Base-by-base conservation (phyloP, 2,113 vertebrate genomes). In the Ciconia maguari region DNA sequence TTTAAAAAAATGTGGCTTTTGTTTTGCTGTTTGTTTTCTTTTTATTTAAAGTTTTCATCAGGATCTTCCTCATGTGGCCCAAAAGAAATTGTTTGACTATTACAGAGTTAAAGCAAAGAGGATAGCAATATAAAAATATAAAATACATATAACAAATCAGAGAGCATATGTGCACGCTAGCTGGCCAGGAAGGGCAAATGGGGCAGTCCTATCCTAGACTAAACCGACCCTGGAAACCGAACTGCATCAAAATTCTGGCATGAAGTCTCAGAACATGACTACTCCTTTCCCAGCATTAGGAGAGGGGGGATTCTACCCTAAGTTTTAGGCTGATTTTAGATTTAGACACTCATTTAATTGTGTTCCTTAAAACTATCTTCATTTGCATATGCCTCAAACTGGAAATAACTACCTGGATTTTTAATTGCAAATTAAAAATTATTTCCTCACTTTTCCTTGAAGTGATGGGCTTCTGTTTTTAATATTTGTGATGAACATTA, bases 161-260 rank as follows among this genome's bases (percentile, higher is more conserved):
- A 76, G 34, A 77, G 13, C 25, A 87, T 0, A 1, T 42, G 36
- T 2, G 8, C 29, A 44, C 6, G 1, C 3, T n/a, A 17, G 8
- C 19, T 62, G 26, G 24, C 10, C n/a, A 65, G 44, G n/a, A 75
- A 54, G 9, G 29, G 26, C n/a, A 85, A 68, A 64, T 20, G 64
- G 16, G 3, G 7, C 19, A 34, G 22, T 20, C 16, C 71, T 32
- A 42, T 18, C 15, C 54, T 26, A 21, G 13, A 51, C 10, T 21
- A 54, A 60, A 62, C 11, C 29, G 13, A 65, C 6, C 32, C 27
- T 21, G 7, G 16, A 80, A 71, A 65, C 8, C 6, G 25, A 87
- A n/a, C 10, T 41, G 12, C 54, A 58, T 29, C 51, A 38, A 25
- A 54, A 36, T 46, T 93, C 48, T 57, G 54, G 3, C 42, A 62